phyloP scores from a whole-genome alignment of 2,797 vertebrate genomes.

The Acanthurus tractus region DNA sequence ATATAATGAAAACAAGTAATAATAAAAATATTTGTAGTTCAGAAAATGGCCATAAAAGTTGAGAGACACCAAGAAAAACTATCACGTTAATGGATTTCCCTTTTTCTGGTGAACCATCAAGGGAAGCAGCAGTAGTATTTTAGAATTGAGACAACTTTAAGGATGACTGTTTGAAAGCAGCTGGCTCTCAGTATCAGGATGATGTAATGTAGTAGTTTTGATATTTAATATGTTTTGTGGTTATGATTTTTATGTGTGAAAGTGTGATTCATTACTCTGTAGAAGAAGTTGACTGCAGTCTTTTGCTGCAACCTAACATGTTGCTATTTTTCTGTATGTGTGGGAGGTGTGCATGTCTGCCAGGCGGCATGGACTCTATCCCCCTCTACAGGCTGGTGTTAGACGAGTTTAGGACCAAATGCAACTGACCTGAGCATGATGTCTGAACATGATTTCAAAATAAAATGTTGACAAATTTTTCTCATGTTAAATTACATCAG shows the following conservation, averaged over 20 bases:
- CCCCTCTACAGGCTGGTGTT: conserved; percentile 33
- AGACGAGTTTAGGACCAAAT: not conserved
- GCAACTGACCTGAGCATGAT: not conserved
- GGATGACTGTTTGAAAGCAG: not conserved
- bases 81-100: not conserved
- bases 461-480: too few relatives aligned
- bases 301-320: not conserved
- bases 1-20: too few relatives aligned
- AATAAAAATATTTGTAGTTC: not conserved
- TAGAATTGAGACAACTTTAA: not conserved
- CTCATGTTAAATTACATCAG: not conserved
- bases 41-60: not conserved
- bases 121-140: not conserved
- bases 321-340: not conserved
- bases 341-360: not conserved
- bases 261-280: not conserved
- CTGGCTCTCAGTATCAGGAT: not conserved
- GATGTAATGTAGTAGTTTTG: not conserved
- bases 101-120: not conserved
- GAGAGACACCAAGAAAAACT: not conserved
- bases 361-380: not conserved
- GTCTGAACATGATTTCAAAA: not conserved
- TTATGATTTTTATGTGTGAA: not conserved
- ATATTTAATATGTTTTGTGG: not conserved
- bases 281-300: not conserved